Evolutionary conservation across 2,797 vertebrate genomes (phyloP), one percentile per base, ranked within the genome.

Genomic region (Enteromius radiatus): DNA sequence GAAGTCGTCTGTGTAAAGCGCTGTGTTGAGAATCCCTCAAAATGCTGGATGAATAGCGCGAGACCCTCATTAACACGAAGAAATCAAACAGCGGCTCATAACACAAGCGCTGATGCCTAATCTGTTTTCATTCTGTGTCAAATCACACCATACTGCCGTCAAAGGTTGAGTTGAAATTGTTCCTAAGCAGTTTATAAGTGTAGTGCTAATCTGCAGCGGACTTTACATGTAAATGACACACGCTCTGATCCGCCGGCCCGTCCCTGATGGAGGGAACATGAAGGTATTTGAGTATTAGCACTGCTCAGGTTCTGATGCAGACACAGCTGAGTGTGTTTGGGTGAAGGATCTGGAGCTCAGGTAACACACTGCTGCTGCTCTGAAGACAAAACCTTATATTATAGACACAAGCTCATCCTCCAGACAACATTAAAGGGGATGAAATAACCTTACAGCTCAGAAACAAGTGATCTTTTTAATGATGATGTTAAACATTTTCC

Each of bases 171-270:
- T 76, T 67, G 76, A 83, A 84, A 87, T 82, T 84, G 78, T 87
- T 85, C 85, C 85, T 88, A 85, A 90, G 88, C 84, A 88, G 86
- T 89, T 88, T 88, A 88, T 86, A 83, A 87, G 84, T 87, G 85
- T 84, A 76, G 85, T 15, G 41, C 82, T 88, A 86, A 89, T 89
- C 85, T 88, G 61, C 83, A 79, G 75, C 56, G 79, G 85, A 88
- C 87, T 88, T 89, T 83, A 84, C 86, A 90, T 84, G 82, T 84
- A 87, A 89, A 89, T 90, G 85, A 86, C 84, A 75, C 84, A 36
- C 59, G 85, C 86, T 86, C 85, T 78, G 84, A 90, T 59, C n/a
- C 84, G 59, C 41, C 64, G 82, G 59, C 86, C 86, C 64, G 81
- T 85, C 81, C 87, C 81, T 85, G 84, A 78, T 88, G 82, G 80